A percentile compares a stretch with the other conserved stretches of the same genome.
phyloP scores from a whole-genome alignment of 2,888 invertebrate genomes.

The Brachyptera risi region DNA sequence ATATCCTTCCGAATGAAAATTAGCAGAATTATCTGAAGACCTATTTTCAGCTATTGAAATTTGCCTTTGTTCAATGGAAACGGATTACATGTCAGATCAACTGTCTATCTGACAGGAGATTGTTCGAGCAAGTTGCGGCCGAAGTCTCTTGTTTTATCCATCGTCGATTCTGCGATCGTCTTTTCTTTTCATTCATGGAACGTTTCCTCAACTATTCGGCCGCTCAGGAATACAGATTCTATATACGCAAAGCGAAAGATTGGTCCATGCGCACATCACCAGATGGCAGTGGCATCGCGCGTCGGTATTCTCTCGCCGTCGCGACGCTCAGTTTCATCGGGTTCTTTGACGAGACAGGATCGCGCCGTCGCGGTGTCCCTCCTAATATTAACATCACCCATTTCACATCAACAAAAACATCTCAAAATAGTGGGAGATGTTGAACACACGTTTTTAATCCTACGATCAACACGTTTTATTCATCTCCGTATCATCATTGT shows the following conservation, averaged over 20 bases:
- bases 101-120: not conserved
- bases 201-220: slow-evolving; percentile 9
- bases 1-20: too few relatives aligned
- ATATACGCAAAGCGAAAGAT: not conserved
- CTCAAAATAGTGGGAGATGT: too few relatives aligned
- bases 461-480: too few relatives aligned
- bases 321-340: slow-evolving; percentile 24
- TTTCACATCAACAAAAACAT: not conserved
- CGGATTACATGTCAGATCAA: not conserved
- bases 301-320: slow-evolving; percentile 2
- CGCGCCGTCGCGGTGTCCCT: not conserved
- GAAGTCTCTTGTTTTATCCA: not conserved
- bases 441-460: too few relatives aligned
- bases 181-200: slow-evolving; percentile 12
- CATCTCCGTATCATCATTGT: too few relatives aligned
- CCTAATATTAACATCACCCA: not conserved
- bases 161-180: not conserved
- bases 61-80: not conserved
- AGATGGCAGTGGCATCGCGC: slow-evolving; percentile 7
- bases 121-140: not conserved
- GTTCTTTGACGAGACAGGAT: slow-evolving; percentile 13
- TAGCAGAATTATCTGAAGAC: too few relatives aligned
- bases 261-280: slow-evolving; percentile 7
- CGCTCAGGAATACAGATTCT: not conserved
- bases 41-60: too few relatives aligned